Base-by-base conservation (phyloP, 2,888 invertebrate genomes). In the Drosophila rellima region DNA sequence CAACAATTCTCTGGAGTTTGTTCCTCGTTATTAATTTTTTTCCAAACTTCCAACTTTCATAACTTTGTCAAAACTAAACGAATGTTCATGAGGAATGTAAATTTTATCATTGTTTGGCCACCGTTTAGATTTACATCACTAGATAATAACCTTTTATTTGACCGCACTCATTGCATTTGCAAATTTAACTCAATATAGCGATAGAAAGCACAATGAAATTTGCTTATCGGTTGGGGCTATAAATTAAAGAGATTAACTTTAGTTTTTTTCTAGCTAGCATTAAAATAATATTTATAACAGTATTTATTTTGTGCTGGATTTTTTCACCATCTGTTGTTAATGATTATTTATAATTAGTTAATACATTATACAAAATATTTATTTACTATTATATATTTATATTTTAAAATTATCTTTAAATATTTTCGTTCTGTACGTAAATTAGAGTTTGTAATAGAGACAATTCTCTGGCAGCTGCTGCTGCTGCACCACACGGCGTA, bases 401-500 rank as follows among this genome's bases (percentile, higher is more conserved):
- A n/a, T n/a, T 13, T 33, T 33, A 4, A 33, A 33, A 5, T 13
- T 13, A 5, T 11, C 13, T 13, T 13, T 3, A 33, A 13, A 33
- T 33, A 23, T 31, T 31, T 31, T 10, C 11, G 3, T 31, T 11
- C 33, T 2, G 0, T 33, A 33, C 1, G n/a, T 35, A n/a, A n/a
- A n/a, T n/a, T 35, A n/a, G n/a, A 35, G n/a, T 35, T n/a, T n/a
- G 2, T n/a, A 35, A 35, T 35, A 35, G 6, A n/a, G 39, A 52
- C 7, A 39, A 18, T 18, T 33, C n/a, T 17, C 5, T 2, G 5
- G 15, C 33, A 37, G 48, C 10, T 26, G 11, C 13, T 42, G 20
- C 18, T 29, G 33, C 8, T 18, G 60, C n/a, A 44, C 18, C 6
- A 66, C 54, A 11, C 29, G 66, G 48, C 72, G 72, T 62, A 72